A percentile compares a stretch with the other conserved stretches of the same genome.
These are phyloP conservation scores for Pitta sordida DNA, from an alignment of 2,113 vertebrate species.

Conservation along the genomic window DNA sequence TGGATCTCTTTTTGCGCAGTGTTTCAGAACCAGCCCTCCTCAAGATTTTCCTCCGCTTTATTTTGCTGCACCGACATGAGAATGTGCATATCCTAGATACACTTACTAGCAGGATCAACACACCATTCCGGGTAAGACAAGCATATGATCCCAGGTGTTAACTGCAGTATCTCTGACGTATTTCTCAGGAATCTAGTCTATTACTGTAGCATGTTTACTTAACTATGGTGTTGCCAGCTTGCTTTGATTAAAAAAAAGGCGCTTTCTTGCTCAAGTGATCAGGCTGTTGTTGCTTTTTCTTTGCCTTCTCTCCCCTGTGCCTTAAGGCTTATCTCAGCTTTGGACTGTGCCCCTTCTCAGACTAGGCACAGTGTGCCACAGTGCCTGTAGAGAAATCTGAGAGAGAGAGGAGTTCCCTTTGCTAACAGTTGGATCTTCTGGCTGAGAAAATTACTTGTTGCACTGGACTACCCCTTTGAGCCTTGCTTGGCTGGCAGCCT, in stretches of 20 bases:
- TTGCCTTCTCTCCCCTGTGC: neutral
- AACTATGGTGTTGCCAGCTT: neutral
- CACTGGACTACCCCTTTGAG: neutral
- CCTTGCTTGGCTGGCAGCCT: neutral
- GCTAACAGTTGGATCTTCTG: neutral
- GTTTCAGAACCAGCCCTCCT: conserved; percentile 89
- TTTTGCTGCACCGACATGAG: conserved; percentile 90
- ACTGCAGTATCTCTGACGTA: neutral
- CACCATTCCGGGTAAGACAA: conserved; percentile 87
- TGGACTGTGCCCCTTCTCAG: neutral
- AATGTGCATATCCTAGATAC: conserved; percentile 92
- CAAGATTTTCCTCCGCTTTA: conserved; percentile 93
- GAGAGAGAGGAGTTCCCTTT: neutral
- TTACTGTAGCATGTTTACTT: neutral
- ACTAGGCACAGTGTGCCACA: neutral
- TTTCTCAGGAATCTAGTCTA: neutral
- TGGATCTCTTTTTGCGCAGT: conserved; percentile 91
- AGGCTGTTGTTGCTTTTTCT: neutral
- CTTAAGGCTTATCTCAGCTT: neutral
- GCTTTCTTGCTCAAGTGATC: neutral
- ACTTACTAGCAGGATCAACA: conserved; percentile 94
- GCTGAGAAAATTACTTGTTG: neutral
- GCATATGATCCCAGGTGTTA: neutral
- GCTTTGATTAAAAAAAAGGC: neutral
- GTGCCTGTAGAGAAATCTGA: neutral